Conservation (phyloP, 1,140 invertebrate species). For the Drosophila prosaltans region DNA sequence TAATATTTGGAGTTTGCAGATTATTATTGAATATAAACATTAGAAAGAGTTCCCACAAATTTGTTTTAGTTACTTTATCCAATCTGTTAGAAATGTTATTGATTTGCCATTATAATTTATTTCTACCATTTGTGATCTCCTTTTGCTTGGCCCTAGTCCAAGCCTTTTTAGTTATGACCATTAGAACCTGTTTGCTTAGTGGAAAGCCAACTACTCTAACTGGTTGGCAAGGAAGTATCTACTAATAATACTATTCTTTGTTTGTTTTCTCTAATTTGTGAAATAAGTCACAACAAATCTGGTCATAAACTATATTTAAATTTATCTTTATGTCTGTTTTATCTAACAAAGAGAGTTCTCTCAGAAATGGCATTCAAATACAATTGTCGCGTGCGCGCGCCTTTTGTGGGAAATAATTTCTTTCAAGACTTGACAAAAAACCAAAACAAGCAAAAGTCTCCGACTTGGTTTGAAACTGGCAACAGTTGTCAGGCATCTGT, state of each 20-base stretch:
- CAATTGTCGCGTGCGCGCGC: constrained; percentile 18
- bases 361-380: constrained; percentile 7
- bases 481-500: constrained; percentile 32
- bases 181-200: constrained; percentile 50
- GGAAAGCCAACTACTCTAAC: not conserved
- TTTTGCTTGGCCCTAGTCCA: constrained; percentile 8
- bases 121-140: not conserved
- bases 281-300: constrained; percentile 6
- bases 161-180: constrained; percentile 19
- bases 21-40: too few relatives aligned
- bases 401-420: constrained; percentile 15
- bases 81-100: too few relatives aligned
- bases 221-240: constrained; percentile 21
- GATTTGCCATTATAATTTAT: too few relatives aligned
- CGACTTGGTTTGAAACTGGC: constrained; percentile 14
- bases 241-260: not conserved
- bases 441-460: constrained; percentile 40
- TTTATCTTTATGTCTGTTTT: constrained; percentile 43
- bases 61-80: too few relatives aligned
- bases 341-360: constrained; percentile 12
- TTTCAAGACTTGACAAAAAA: constrained; percentile 24
- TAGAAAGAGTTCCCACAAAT: too few relatives aligned
- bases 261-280: not conserved
- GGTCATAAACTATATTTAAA: constrained; percentile 57
- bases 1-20: too few relatives aligned